These are phyloP conservation scores for Cerastoderma edule DNA, from an alignment of 2,888 invertebrate species.

Conservation along the genomic window DNA sequence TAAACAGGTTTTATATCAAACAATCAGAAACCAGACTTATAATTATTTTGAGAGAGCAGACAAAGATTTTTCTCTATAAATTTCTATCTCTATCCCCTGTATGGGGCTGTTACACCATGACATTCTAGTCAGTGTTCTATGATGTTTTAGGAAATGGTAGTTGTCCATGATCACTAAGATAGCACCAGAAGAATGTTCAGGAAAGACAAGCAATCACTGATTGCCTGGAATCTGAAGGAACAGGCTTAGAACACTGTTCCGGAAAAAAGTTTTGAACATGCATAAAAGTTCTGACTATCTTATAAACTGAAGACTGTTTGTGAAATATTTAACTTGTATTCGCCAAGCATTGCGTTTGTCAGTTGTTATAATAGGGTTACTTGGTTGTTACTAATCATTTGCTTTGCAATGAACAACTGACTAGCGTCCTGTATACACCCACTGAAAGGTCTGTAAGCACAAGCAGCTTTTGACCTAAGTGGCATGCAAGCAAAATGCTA, in stretches of 20 bases:
- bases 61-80: too few relatives aligned
- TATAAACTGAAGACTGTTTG: constrained; percentile 25
- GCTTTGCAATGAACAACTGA: constrained; percentile 18
- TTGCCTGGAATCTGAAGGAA: constrained; percentile 16
- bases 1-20: too few relatives aligned
- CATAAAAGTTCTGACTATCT: constrained; percentile 33
- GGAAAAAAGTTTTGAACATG: constrained; percentile 38
- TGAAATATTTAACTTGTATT: background rate
- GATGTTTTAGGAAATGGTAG: constrained; percentile 35
- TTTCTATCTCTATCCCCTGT: background rate
- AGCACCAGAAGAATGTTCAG: constrained; percentile 37
- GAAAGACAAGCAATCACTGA: constrained; percentile 22
- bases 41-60: too few relatives aligned
- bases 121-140: constrained; percentile 34
- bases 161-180: constrained; percentile 35
- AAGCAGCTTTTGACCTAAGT: constrained; percentile 3
- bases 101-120: constrained; percentile 24
- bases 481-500: background rate
- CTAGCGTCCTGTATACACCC: constrained; percentile 5
- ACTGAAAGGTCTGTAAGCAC: background rate
- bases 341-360: background rate
- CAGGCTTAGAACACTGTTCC: constrained; percentile 21
- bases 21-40: too few relatives aligned
- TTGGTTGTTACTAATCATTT: constrained; percentile 15
- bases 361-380: constrained; percentile 9